Base-by-base conservation (phyloP, 2,113 vertebrate species). In the Myotis davidii region DNA sequence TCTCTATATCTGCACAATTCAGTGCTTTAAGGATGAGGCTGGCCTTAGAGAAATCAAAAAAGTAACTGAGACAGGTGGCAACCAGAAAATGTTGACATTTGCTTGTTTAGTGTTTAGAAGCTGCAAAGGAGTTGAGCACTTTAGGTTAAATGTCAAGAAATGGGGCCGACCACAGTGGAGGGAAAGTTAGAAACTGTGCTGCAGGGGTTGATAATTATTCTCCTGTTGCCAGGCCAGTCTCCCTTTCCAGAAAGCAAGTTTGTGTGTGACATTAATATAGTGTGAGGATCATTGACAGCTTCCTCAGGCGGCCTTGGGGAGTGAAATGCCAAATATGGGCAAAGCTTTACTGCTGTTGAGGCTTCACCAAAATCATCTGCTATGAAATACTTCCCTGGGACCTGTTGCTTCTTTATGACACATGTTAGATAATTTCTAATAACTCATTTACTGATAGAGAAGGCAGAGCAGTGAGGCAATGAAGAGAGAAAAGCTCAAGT, bases 271-370 rank as follows among this genome's bases (percentile, higher is more conserved):
- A 2, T 81, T 85, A 17, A 59, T 83, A 39, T 21, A 56, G 37
- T 56, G 13, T 32, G 69, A 88, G 79, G 59, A 34, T 86, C 78
- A 78, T 69, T 56, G 82, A 91, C 89, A 69, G 18, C 82, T 81
- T 97, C 96, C 85, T 77, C 59, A 81, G 76, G 54, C 42, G 39
- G 20, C 32, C 45, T 72, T 77, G 56, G 74, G 69, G 74, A 29
- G 39, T 52, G 59, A 70, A 72, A 87, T 37, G 84, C 88, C 94
- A 64, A 70, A 52, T 87, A 83, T 27, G 69, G 79, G 61, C 94
- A 79, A 42, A 84, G 74, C 69, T 92, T 65, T 77, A 27, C 65
- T 86, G 78, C 32, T 65, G 56, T 50, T 29, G 27, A 34, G 65
- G 27, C 25, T 79, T 85, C 72, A 52, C 50, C 23, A 42, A 90